phyloP scores from a whole-genome alignment of 30 jellyfish, hydroid and myxozoan genomes.

The Hydractinia echinata region DNA sequence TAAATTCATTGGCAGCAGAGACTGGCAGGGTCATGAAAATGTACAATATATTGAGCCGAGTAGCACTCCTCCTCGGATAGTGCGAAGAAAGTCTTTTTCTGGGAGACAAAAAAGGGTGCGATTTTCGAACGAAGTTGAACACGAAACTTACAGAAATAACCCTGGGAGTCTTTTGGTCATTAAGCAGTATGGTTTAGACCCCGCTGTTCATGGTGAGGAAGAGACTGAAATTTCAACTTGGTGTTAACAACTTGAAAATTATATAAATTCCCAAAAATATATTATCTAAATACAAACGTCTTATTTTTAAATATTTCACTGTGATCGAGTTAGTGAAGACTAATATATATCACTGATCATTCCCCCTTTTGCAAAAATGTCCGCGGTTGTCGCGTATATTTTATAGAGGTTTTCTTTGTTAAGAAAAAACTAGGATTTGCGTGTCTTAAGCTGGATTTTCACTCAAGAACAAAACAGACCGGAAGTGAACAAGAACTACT shows the following conservation, averaged over 20 bases:
- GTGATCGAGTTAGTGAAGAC: too few species aligned
- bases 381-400: too few species aligned
- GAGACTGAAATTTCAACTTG: constrained; percentile 11
- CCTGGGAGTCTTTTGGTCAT: background rate
- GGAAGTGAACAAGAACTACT: too few species aligned
- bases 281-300: too few species aligned
- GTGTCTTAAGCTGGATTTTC: too few species aligned
- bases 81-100: constrained; percentile 11
- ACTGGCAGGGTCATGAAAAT: background rate
- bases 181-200: constrained; percentile 8
- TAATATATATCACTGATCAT: too few species aligned
- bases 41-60: background rate
- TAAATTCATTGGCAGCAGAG: background rate
- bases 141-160: background rate
- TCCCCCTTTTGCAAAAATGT: too few species aligned
- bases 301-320: too few species aligned
- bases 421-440: too few species aligned
- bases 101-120: constrained; percentile 13
- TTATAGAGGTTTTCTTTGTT: too few species aligned
- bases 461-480: too few species aligned
- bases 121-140: constrained; percentile 8
- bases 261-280: too few species aligned
- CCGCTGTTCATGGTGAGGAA: background rate
- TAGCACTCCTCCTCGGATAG: constrained; percentile 13
- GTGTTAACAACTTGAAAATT: background rate